These are phyloP conservation scores for Cotesia chilonis DNA, from an alignment of 1,140 invertebrate species.

Conservation along the genomic window DNA sequence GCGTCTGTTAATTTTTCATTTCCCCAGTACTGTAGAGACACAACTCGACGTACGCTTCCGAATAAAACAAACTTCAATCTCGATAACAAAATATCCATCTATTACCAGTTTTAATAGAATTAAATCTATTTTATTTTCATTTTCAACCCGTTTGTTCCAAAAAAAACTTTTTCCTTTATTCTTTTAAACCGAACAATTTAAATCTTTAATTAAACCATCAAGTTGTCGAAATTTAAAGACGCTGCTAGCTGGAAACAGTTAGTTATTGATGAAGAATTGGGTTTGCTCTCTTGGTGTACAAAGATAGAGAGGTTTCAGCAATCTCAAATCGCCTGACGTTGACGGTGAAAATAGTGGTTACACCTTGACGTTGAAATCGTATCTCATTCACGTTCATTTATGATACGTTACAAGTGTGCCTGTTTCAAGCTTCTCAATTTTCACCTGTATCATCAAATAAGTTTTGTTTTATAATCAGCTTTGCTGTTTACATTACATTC, in stretches of 20 bases:
- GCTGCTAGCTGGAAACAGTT: too few species aligned
- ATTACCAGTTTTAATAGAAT: not conserved
- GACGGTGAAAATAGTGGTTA: not conserved
- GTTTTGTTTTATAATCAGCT: too few species aligned
- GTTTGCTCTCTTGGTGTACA: not conserved
- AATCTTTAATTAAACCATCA: too few species aligned
- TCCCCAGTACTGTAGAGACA: not conserved
- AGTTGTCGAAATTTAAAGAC: too few species aligned
- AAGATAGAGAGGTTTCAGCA: not conserved
- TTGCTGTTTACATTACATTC: too few species aligned
- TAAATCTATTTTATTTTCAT: not conserved
- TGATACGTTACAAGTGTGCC: constrained; percentile 10
- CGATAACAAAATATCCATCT: constrained; percentile 11
- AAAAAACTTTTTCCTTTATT: too few species aligned
- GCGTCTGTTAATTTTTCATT: constrained; percentile 26
- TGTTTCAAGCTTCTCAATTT: not conserved
- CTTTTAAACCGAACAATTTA: too few species aligned
- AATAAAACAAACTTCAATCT: not conserved
- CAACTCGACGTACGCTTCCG: not conserved
- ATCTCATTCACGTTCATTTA: constrained; percentile 17
- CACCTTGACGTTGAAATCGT: constrained; percentile 7
- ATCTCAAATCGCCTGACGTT: not conserved
- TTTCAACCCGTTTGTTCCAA: too few species aligned
- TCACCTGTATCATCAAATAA: too few species aligned
- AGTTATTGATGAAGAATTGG: too few species aligned